Evolutionary conservation across 2,797 vertebrate species (phyloP), one percentile per base, ranked within the genome.

Genomic region (Semaprochilodus insignis): DNA sequence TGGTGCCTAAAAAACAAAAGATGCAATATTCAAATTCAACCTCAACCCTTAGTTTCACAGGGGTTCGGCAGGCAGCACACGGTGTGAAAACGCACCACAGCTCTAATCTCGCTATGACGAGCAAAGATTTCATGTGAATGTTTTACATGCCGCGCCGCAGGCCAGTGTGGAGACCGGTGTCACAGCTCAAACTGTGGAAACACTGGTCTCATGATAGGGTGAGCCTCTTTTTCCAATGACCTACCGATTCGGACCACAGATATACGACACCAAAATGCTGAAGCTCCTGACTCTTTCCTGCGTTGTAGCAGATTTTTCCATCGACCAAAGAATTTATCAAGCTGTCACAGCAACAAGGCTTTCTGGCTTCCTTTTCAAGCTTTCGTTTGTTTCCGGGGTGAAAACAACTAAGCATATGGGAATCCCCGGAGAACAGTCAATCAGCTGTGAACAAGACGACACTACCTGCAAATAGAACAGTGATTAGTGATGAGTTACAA

Each of bases 1-100:
- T 99, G 97, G 97, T 97, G 95, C 97, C 98, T 99, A 88, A 87
- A 95, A 92, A 81, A 91, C 10, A 81, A 25, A 31, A 44, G 7
- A n/a, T 23, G 25, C 34, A 3, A 25, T 14, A 78, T 44, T 75
- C 6, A 59, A 67, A 80, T 48, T 17, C 63, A 55, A 66, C 23
- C 16, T 17, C 3, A 19, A 16, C 65, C 1, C 4, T 25, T 52
- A 0, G 14, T 14, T 6, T n/a, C 34, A 19, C 13, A 34, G 23
- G 60, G 17, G 23, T 75, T 67, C 21, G 8, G n/a, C 15, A 34
- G 6, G 3, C 27, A 16, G 16, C 31, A 66, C 16, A 34, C 31
- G 31, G 31, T 44, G 40, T 6, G 40, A 44, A 44, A 44, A 8
- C 15, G 31, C 27, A 7, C 19, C 6, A 2, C 6, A 59, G 27